phyloP scores from a whole-genome alignment of 1,140 invertebrate species.

The Portunus trituberculatus region DNA sequence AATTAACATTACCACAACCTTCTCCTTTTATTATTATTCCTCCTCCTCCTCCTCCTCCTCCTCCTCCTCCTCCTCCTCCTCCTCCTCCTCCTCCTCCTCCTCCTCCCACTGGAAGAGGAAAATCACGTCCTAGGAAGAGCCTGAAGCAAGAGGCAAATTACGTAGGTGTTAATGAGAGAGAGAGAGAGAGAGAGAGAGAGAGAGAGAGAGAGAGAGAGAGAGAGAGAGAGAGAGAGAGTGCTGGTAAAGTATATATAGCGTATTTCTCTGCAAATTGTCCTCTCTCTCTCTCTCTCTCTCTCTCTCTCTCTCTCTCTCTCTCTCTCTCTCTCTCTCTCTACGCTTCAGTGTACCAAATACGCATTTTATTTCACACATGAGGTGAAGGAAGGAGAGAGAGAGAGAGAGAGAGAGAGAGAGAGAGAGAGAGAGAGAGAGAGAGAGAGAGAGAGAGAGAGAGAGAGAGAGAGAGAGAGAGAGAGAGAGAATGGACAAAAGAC shows the following conservation, averaged over 20 bases:
- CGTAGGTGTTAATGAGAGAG: background rate
- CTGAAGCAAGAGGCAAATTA: background rate
- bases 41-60: too few species aligned
- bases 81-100: too few species aligned
- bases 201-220: constrained; percentile 20
- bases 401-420: background rate
- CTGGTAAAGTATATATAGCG: background rate
- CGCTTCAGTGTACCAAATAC: background rate
- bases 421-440: constrained; percentile 11
- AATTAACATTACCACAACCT: too few species aligned
- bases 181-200: constrained; percentile 11
- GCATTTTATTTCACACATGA: constrained; percentile 5
- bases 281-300: background rate
- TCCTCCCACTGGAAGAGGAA: background rate
- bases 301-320: background rate
- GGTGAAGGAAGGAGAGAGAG: background rate
- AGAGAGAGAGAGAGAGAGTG: constrained; percentile 18
- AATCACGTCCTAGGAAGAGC: too few species aligned
- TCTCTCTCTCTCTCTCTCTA: background rate
- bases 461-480: background rate
- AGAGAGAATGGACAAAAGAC: too few species aligned
- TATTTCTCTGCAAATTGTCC: too few species aligned
- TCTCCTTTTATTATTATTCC: too few species aligned
- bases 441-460: background rate
- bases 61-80: too few species aligned